A percentile compares a stretch with the other conserved stretches of the same genome.
Conservation (phyloP, 1,140 invertebrate genomes). For the Atta texana region DNA sequence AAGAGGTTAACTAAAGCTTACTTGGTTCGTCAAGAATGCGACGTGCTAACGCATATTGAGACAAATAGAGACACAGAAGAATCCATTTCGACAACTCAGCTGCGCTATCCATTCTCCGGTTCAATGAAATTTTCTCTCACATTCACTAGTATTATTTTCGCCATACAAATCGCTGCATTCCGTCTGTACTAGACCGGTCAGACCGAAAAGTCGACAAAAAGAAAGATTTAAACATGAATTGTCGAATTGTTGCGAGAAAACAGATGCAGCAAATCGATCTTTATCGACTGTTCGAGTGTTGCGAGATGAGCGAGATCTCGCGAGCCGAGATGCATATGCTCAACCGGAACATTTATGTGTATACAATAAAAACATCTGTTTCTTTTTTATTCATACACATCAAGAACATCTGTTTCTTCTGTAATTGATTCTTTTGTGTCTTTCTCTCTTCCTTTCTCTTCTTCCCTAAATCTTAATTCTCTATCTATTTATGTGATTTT, state of each 20-base stretch:
- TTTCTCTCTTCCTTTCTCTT: not conserved
- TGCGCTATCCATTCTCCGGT: slow-evolving; percentile 8
- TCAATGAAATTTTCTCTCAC: not conserved
- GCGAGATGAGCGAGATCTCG: not conserved
- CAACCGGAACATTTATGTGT: too few relatives aligned
- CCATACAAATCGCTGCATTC: not conserved
- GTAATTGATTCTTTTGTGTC: not conserved
- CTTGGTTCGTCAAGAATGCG: slow-evolving; percentile 37
- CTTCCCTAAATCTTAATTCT: not conserved
- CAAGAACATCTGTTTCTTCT: not conserved
- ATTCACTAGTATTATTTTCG: not conserved
- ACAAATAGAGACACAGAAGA: slow-evolving; percentile 10
- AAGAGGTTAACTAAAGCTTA: slow-evolving; percentile 33
- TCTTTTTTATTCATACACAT: not conserved
- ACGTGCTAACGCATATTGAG: not conserved
- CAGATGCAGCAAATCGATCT: not conserved
- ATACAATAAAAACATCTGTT: too few relatives aligned
- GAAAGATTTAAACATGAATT: slow-evolving; percentile 29
- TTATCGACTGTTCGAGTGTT: not conserved
- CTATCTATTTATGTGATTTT: not conserved
- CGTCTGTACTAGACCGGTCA: not conserved
- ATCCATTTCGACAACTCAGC: slow-evolving; percentile 5
- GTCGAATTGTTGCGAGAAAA: not conserved
- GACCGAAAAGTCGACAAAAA: not conserved
- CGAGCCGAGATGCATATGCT: not conserved